phyloP scores from a whole-genome alignment of 2,888 invertebrate genomes.

The Pristionchus mayeri region DNA sequence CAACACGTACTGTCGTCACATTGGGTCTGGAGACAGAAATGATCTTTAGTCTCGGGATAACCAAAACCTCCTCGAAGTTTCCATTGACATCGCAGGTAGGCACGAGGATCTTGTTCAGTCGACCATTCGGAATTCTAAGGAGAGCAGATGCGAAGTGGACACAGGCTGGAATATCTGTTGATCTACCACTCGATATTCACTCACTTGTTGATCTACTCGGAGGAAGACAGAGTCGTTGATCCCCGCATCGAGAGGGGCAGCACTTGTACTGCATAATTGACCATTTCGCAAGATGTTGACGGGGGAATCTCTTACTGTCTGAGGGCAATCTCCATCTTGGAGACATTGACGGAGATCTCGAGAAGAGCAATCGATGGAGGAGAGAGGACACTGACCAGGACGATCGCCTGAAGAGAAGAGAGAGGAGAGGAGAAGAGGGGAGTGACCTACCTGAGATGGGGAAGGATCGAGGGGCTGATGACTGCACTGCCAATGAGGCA shows the following conservation, averaged over 20 bases:
- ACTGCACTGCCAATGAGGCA: background rate
- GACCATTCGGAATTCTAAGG: conserved; percentile 1
- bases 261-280: background rate
- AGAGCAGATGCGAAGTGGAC: conserved; percentile 30
- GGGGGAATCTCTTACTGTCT: background rate
- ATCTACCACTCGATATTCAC: background rate
- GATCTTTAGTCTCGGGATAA: background rate
- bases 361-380: conserved; percentile 24
- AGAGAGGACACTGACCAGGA: conserved; percentile 33
- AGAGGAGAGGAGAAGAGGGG: background rate
- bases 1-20: conserved; percentile 65
- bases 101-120: background rate
- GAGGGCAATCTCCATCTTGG: conserved; percentile 32
- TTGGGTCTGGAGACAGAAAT: conserved; percentile 53
- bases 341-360: background rate
- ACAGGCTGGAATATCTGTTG: background rate
- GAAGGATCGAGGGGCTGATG: background rate
- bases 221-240: conserved; percentile 6
- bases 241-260: background rate
- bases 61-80: conserved; percentile 17
- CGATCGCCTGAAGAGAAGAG: background rate
- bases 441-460: conserved; percentile 10
- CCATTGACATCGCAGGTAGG: background rate
- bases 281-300: background rate
- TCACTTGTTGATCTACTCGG: conserved; percentile 18